Conservation (phyloP, 1,140 invertebrate species). For the Potamilus streckersoni region DNA sequence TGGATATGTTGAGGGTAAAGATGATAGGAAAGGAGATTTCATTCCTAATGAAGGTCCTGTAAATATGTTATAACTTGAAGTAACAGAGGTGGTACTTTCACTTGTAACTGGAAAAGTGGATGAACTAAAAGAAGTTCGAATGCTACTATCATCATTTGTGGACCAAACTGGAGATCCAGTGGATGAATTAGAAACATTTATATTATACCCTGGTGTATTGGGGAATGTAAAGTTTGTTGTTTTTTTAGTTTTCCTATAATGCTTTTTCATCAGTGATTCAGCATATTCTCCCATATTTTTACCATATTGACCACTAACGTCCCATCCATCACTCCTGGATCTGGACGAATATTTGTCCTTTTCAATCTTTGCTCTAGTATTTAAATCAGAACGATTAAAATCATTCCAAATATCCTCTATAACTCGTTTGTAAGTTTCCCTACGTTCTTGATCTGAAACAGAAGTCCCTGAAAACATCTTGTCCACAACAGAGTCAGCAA, state of each 20-base stretch:
- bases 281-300: slow-evolving; percentile 23
- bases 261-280: slow-evolving; percentile 43
- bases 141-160: neutral
- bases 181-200: neutral
- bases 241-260: slow-evolving; percentile 16
- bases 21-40: slow-evolving; percentile 1
- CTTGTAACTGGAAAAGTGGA: neutral
- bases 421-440: slow-evolving; percentile 26
- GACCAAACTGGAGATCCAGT: slow-evolving; percentile 6
- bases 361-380: too few relatives aligned
- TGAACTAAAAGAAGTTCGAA: neutral
- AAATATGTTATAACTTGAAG: slow-evolving; percentile 22
- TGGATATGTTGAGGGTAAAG: neutral
- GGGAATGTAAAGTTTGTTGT: too few relatives aligned
- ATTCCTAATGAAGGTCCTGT: slow-evolving; percentile 16
- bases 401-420: slow-evolving; percentile 40
- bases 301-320: slow-evolving; percentile 10
- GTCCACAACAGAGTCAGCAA: slow-evolving; percentile 41
- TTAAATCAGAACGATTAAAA: slow-evolving; percentile 18
- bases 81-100: neutral
- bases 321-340: too few relatives aligned
- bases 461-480: slow-evolving; percentile 30
- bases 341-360: too few relatives aligned
- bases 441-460: slow-evolving; percentile 20
- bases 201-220: too few relatives aligned